These are phyloP conservation scores for Anseranas semipalmata DNA, from an alignment of 2,113 vertebrate genomes.

Conservation along the genomic window DNA sequence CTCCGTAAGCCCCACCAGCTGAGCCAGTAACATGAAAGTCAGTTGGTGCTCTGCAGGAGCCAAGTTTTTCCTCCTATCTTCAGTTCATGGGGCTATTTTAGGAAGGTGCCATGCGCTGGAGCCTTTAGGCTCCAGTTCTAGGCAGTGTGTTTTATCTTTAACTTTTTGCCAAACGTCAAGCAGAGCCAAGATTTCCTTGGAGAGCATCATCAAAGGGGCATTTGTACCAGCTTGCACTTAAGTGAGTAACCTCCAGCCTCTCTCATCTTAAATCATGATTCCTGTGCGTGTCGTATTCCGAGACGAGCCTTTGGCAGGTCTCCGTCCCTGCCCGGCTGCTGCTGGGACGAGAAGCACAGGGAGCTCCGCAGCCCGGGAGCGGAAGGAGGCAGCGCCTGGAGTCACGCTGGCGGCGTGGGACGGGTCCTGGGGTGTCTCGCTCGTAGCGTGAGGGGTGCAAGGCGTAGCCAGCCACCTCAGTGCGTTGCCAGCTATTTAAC, in stretches of 20 bases:
- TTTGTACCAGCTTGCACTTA: background rate
- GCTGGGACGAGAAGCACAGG: background rate
- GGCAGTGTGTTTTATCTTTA: background rate
- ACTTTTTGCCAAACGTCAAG: conserved; percentile 12
- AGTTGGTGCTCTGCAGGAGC: conserved; percentile 46
- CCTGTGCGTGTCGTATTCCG: background rate
- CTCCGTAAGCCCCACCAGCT: background rate
- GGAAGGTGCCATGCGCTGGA: conserved; percentile 33
- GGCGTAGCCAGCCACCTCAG: rapidly evolving
- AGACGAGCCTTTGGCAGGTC: background rate
- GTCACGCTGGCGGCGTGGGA: rapidly evolving
- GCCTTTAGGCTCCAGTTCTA: background rate
- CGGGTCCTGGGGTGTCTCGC: background rate
- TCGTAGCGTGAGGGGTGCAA: rapidly evolving
- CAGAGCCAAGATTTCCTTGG: background rate
- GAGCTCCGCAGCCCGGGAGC: background rate
- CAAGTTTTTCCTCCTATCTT: background rate
- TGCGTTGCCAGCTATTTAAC: background rate
- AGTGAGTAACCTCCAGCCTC: background rate
- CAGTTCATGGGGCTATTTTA: conserved; percentile 42
- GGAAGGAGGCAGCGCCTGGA: background rate
- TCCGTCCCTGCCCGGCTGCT: background rate
- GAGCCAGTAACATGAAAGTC: background rate
- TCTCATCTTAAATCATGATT: background rate
- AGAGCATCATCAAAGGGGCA: background rate